These are phyloP conservation scores for Cheracebus regulus DNA, from an alignment of 2,797 vertebrate genomes.

Conservation along the genomic window DNA sequence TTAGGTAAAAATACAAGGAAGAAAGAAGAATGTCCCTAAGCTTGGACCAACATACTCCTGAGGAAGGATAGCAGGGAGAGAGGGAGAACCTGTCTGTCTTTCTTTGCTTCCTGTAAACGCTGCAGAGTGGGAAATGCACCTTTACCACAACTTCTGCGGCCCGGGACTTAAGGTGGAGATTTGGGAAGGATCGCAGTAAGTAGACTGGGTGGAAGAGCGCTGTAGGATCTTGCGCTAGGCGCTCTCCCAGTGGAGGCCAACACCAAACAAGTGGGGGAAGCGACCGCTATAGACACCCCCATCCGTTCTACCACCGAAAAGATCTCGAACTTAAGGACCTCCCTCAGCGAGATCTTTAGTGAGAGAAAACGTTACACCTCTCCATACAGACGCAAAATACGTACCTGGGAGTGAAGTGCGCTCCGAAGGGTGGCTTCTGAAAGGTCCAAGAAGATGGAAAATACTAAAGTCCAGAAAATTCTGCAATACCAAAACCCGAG, in stretches of 20 bases:
- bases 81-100: fast-evolving
- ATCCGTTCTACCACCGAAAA: background rate
- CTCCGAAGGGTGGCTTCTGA: background rate
- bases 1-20: background rate
- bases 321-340: background rate
- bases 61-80: background rate
- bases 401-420: fast-evolving
- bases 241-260: background rate
- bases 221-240: fast-evolving
- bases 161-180: fast-evolving
- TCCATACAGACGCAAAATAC: fast-evolving
- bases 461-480: background rate
- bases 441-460: background rate
- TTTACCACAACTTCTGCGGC: background rate
- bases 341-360: background rate
- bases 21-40: background rate
- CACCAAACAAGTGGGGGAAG: background rate
- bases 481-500: background rate
- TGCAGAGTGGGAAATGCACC: too few relatives aligned
- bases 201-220: background rate
- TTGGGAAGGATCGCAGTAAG: background rate
- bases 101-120: background rate
- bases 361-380: background rate
- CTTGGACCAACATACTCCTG: background rate
- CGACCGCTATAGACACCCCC: background rate